Conservation (phyloP, 2,113 vertebrate genomes). For the Macrotis lagotis region DNA sequence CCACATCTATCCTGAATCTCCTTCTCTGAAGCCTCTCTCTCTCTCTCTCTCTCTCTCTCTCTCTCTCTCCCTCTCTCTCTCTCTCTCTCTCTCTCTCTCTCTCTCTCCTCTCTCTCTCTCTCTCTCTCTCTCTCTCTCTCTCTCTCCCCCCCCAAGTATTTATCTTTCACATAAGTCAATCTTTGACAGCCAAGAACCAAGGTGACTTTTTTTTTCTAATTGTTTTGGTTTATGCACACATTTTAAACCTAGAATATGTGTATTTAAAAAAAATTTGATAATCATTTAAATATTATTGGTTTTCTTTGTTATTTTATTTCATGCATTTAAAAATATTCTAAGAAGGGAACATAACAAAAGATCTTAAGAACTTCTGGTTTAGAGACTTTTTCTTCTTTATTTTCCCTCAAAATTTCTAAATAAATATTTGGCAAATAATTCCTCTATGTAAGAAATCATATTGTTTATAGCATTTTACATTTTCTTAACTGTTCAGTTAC, state of each 20-base stretch:
- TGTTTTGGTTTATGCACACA: neutral
- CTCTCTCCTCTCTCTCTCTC: neutral
- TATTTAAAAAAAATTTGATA: neutral
- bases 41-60: neutral
- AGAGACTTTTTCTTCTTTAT: neutral
- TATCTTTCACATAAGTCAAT: neutral
- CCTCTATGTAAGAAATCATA: too few relatives aligned
- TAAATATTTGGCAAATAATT: too few relatives aligned
- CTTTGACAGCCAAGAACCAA: neutral
- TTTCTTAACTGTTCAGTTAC: too few relatives aligned
- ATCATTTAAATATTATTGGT: neutral
- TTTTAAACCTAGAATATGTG: neutral
- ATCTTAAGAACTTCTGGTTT: neutral
- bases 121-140: neutral
- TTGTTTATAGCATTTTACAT: too few relatives aligned
- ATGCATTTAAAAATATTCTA: neutral
- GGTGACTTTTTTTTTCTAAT: neutral
- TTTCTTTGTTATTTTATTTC: neutral
- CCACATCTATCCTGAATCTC: too few relatives aligned
- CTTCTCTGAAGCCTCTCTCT: too few relatives aligned
- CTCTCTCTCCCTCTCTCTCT: neutral
- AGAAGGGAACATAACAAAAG: neutral
- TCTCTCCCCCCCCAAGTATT: neutral
- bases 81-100: neutral
- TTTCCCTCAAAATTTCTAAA: neutral